A percentile compares a stretch with the other conserved stretches of the same genome.
Conservation (phyloP, 2,797 vertebrate species). For the Clarias pachynema region DNA sequence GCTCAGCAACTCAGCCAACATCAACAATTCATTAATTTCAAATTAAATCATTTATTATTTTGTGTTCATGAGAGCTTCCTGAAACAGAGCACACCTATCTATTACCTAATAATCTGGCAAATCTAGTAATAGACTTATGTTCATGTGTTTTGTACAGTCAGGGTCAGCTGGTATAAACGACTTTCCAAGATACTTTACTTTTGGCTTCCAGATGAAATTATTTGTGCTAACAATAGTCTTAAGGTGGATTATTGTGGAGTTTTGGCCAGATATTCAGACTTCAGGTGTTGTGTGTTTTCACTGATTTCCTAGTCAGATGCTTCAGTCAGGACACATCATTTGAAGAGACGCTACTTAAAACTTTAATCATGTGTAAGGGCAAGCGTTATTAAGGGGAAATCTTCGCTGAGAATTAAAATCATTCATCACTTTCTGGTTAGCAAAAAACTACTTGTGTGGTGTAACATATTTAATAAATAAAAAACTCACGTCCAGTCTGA, state of each 20-base stretch:
- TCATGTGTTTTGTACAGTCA: neutral
- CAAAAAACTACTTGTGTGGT: neutral
- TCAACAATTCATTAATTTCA: neutral
- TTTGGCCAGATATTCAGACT: too few relatives aligned
- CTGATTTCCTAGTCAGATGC: too few relatives aligned
- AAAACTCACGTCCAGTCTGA: slow-evolving; percentile 32
- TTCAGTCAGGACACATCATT: too few relatives aligned
- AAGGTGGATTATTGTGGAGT: neutral
- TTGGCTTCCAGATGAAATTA: neutral
- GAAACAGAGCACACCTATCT: neutral
- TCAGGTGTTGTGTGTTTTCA: too few relatives aligned
- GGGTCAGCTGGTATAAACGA: neutral
- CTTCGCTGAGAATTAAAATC: too few relatives aligned
- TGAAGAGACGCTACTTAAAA: too few relatives aligned
- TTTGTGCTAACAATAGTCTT: neutral
- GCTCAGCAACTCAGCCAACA: neutral
- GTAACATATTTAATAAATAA: neutral
- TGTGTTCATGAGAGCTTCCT: neutral
- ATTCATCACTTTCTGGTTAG: neutral
- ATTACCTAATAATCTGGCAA: neutral
- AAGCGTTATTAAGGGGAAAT: too few relatives aligned
- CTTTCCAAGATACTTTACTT: neutral
- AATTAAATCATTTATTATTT: neutral
- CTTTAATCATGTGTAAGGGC: too few relatives aligned
- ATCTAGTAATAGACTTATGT: neutral